Percentiles rank a stretch among this genome's conserved stretches.
phyloP scores from a whole-genome alignment of 2,888 invertebrate genomes.

The Scaptomyza tumidula region DNA sequence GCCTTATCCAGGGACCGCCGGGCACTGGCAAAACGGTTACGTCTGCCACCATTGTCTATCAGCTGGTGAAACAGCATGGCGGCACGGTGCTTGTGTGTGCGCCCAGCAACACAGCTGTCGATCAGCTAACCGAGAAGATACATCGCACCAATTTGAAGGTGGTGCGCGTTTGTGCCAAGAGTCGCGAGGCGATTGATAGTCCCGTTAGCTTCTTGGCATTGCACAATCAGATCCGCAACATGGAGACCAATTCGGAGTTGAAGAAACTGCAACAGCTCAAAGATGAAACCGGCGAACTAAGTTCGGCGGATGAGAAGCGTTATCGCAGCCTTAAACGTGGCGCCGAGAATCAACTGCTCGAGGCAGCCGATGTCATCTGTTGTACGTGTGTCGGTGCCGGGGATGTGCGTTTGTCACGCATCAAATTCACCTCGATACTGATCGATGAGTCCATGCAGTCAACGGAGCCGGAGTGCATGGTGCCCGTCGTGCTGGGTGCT shows the following conservation, averaged over 20 bases:
- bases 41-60: slow-evolving; percentile 99
- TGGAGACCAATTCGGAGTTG: slow-evolving; percentile 96
- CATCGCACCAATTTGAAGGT: slow-evolving; percentile 97
- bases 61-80: slow-evolving; percentile 96
- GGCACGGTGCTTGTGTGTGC: slow-evolving; percentile 99
- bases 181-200: slow-evolving; percentile 98
- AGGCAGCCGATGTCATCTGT: slow-evolving; percentile 99
- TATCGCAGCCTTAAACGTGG: slow-evolving; percentile 95
- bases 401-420: slow-evolving; percentile 95
- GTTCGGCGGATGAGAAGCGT: slow-evolving; percentile 97
- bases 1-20: slow-evolving; percentile 96
- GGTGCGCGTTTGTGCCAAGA: slow-evolving; percentile 98
- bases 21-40: slow-evolving; percentile 99
- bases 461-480: slow-evolving; percentile 99
- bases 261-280: slow-evolving; percentile 98
- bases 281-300: slow-evolving; percentile 99
- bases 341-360: slow-evolving; percentile 94
- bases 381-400: slow-evolving; percentile 99
- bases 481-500: slow-evolving; percentile 98
- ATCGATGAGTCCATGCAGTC: slow-evolving; percentile 99
- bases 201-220: slow-evolving; percentile 98
- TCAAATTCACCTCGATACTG: slow-evolving; percentile 97
- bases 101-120: slow-evolving; percentile 99
- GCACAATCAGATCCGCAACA: slow-evolving; percentile 98
- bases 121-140: slow-evolving; percentile 99